Base-by-base conservation (phyloP, 2,113 vertebrate species). In the Melanerpes aurifrons region DNA sequence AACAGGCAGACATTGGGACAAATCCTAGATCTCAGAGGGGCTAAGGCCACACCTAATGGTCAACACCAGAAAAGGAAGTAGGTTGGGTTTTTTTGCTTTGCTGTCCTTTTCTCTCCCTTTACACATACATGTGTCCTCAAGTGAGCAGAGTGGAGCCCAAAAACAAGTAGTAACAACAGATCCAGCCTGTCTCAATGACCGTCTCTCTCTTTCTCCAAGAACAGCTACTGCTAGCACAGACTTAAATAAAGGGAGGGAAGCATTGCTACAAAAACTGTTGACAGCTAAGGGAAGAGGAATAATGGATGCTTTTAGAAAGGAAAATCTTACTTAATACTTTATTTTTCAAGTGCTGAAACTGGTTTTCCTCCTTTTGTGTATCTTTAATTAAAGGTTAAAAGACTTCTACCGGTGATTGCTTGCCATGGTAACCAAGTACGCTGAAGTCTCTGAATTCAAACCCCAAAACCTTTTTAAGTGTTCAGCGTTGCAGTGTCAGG, bases 351-450 rank as follows among this genome's bases (percentile, higher is more conserved):
- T 82, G 70, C 73, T 82, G 89, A 82, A 94, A 89, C 86, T 92
- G 67, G 50, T 96, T 92, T 95, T 90, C 67, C 77, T 93, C 50
- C 93, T 94, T 95, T 93, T 92, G 80, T 94, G 63, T 94, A 76
- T 90, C 81, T 90, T 96, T 96, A 96, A 96, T 96, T 94, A 92
- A 96, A 96, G 92, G 92, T 95, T 96, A 94, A 92, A 96, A 94
- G 92, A 82, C 70, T 96, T 89, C 81, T 95, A 59, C 74, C 20
- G 5, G 81, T 92, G 92, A 94, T 93, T 95, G 83, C 87, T 95
- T 94, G 89, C 96, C 94, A 95, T 94, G 94, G 95, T 87, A 95
- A 96, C 92, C 96, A 95, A 96, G 86, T 43, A 82, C 81, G 59
- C 57, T 15, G 71, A 95, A 89, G 84, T 92, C 84, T 82, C 89